phyloP scores from a whole-genome alignment of 2,113 vertebrate species.

The Strix uralensis region DNA sequence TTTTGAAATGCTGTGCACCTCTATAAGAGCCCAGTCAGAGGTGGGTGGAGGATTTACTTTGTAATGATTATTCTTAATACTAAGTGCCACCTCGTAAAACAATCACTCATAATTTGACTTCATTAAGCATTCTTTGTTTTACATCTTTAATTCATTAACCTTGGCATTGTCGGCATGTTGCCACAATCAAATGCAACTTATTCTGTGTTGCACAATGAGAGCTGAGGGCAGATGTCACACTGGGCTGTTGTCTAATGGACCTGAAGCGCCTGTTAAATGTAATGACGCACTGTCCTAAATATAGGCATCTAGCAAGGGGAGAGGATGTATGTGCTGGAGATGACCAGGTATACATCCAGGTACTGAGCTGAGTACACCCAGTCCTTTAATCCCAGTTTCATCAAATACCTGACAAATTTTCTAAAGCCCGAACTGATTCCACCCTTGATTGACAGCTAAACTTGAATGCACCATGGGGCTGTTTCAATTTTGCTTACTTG shows the following conservation, averaged over 20 bases:
- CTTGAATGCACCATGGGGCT: not conserved
- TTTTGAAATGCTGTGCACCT: not conserved
- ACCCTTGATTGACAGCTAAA: not conserved
- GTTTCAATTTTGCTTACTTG: not conserved
- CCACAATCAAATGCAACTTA: conserved; percentile 48
- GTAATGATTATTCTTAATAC: not conserved
- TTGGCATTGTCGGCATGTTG: conserved; percentile 8
- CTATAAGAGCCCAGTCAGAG: not conserved
- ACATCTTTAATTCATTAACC: conserved; percentile 40
- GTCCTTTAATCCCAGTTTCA: not conserved
- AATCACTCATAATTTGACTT: conserved; percentile 12
- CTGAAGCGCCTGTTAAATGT: not conserved
- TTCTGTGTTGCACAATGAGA: not conserved
- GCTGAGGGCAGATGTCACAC: not conserved
- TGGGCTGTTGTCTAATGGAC: not conserved
- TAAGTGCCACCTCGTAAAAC: conserved; percentile 33
- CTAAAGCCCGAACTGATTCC: not conserved
- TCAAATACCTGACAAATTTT: not conserved
- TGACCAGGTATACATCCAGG: not conserved
- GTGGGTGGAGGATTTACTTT: conserved; percentile 4
- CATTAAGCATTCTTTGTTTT: conserved; percentile 21
- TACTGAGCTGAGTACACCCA: not conserved
- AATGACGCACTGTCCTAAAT: not conserved
- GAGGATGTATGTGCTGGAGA: not conserved
- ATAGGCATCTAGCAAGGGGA: not conserved